A percentile compares a stretch with the other conserved stretches of the same genome.
Conservation (phyloP, 2,888 invertebrate species). For the Ametastegia equiseti region DNA sequence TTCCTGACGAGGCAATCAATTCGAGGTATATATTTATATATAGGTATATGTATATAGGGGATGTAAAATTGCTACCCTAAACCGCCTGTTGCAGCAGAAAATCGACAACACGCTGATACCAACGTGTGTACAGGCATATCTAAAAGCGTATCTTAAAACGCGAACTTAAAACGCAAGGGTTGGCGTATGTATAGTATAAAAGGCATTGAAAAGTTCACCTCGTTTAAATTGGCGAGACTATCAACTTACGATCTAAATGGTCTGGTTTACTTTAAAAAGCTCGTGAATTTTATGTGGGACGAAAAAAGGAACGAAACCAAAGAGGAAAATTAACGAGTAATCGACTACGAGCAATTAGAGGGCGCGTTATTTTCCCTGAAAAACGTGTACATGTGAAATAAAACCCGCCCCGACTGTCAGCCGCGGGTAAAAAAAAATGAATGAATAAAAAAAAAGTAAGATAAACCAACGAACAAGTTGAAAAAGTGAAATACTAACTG, state of each 20-base stretch:
- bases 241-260: slow-evolving; percentile 12
- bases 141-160: not conserved
- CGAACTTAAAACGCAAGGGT: not conserved
- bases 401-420: not conserved
- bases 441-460: too few relatives aligned
- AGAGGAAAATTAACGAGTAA: not conserved
- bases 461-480: too few relatives aligned
- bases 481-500: too few relatives aligned
- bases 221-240: slow-evolving; percentile 7
- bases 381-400: not conserved
- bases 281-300: not conserved
- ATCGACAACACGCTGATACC: too few relatives aligned
- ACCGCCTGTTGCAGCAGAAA: slow-evolving; percentile 8
- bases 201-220: not conserved
- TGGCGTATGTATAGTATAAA: too few relatives aligned
- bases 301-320: not conserved
- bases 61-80: not conserved
- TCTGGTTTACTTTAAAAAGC: not conserved
- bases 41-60: too few relatives aligned
- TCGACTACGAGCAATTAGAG: not conserved
- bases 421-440: not conserved
- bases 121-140: not conserved
- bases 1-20: not conserved
- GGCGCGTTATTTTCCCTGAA: not conserved
- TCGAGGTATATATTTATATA: not conserved